phyloP scores from a whole-genome alignment of 2,113 vertebrate genomes.

The Raja brachyura region DNA sequence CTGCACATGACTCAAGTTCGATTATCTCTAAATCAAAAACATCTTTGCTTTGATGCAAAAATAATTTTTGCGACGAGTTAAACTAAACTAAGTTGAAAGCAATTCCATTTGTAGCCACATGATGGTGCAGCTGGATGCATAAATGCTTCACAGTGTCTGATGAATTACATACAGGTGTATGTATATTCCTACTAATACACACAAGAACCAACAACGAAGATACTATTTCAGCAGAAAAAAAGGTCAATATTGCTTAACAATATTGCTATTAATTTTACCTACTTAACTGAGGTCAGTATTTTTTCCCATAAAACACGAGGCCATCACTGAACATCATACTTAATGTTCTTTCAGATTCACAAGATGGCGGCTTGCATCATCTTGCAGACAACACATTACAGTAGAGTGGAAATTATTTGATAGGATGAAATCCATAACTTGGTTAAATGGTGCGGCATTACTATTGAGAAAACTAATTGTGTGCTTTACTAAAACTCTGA shows the following conservation, averaged over 20 bases:
- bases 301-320: background rate
- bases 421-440: background rate
- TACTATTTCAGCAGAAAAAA: background rate
- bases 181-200: background rate
- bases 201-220: background rate
- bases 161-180: background rate
- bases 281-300: background rate
- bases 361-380: background rate
- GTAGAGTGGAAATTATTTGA: background rate
- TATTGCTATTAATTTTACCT: background rate
- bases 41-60: background rate
- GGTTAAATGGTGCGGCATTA: too few relatives aligned
- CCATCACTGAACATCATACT: background rate
- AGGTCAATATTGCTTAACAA: background rate
- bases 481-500: background rate
- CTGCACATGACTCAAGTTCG: background rate
- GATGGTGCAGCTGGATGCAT: constrained; percentile 61
- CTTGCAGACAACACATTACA: background rate
- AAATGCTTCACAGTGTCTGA: constrained; percentile 39
- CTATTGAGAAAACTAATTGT: background rate
- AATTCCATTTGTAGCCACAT: constrained; percentile 49
- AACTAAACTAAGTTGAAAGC: background rate
- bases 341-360: background rate
- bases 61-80: background rate
- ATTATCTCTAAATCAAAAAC: background rate